phyloP scores from a whole-genome alignment of 1,140 invertebrate genomes.

The Myzus persicae region DNA sequence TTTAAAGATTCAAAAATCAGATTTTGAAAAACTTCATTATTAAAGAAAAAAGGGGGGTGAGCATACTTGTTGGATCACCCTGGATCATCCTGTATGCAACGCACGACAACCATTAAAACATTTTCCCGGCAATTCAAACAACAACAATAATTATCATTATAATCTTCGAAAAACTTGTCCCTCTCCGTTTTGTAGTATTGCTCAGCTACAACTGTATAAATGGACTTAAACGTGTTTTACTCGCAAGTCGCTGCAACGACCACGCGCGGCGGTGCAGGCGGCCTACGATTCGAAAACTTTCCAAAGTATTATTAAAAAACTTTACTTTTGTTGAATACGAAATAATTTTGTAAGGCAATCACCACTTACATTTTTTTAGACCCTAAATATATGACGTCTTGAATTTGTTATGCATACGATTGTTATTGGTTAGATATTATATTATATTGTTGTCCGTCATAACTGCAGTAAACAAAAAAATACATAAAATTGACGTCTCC shows the following conservation, averaged over 20 bases:
- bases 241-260: not conserved
- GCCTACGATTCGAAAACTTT: not conserved
- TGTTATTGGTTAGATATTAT: not conserved
- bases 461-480: not conserved
- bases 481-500: not conserved
- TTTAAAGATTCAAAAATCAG: no score
- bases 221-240: not conserved
- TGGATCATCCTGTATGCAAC: no score
- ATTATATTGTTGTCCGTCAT: not conserved
- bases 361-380: not conserved
- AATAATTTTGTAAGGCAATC: not conserved
- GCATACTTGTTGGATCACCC: no score
- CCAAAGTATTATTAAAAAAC: slow-evolving; percentile 5
- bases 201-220: not conserved
- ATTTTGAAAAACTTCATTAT: no score
- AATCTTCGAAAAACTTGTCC: not conserved
- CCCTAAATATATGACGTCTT: not conserved
- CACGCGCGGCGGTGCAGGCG: no score
- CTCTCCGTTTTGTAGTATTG: not conserved
- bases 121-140: not conserved
- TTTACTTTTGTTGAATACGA: not conserved
- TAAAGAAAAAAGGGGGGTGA: no score
- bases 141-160: not conserved
- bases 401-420: not conserved
- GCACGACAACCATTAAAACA: not conserved